Conservation (phyloP, 35 echinoderm and acorn worm genomes). For the Anneissia japonica region DNA sequence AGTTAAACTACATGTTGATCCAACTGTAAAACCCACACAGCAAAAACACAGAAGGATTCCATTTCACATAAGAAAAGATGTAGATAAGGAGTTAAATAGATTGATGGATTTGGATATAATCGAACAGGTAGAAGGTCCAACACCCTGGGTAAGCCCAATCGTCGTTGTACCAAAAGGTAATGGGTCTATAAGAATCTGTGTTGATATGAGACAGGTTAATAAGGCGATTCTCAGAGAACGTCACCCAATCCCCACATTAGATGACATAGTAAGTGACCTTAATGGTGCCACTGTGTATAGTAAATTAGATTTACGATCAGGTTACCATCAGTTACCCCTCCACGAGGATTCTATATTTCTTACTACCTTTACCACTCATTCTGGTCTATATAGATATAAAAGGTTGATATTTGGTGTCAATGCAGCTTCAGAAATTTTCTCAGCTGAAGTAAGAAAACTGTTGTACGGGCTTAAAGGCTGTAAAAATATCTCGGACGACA, state of each 20-base stretch:
- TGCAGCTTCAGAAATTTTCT: conserved; percentile 36
- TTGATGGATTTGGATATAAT: neutral
- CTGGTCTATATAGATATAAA: conserved; percentile 41
- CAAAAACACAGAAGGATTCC: neutral
- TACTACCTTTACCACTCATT: conserved; percentile 40
- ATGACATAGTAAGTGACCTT: conserved; percentile 9
- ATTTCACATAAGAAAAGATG: neutral
- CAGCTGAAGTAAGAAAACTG: conserved; percentile 25
- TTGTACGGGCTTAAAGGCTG: conserved; percentile 17
- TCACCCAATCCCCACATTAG: conserved; percentile 15
- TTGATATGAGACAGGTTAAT: conserved; percentile 18
- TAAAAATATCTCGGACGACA: conserved; percentile 55
- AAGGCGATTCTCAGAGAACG: neutral
- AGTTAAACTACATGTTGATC: neutral
- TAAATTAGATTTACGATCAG: conserved; percentile 15
- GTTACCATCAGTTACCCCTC: conserved; percentile 17
- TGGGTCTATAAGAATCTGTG: conserved; percentile 10
- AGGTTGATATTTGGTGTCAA: conserved; percentile 49
- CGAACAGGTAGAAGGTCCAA: neutral
- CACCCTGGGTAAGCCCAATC: conserved; percentile 29
- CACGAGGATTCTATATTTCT: neutral
- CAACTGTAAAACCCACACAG: neutral
- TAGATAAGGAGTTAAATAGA: neutral
- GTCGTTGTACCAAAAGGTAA: conserved; percentile 28
- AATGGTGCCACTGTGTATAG: conserved; percentile 18